These are phyloP conservation scores for Caenorhabditis sulstoni DNA, from an alignment of 2,888 invertebrate species.

Conservation along the genomic window DNA sequence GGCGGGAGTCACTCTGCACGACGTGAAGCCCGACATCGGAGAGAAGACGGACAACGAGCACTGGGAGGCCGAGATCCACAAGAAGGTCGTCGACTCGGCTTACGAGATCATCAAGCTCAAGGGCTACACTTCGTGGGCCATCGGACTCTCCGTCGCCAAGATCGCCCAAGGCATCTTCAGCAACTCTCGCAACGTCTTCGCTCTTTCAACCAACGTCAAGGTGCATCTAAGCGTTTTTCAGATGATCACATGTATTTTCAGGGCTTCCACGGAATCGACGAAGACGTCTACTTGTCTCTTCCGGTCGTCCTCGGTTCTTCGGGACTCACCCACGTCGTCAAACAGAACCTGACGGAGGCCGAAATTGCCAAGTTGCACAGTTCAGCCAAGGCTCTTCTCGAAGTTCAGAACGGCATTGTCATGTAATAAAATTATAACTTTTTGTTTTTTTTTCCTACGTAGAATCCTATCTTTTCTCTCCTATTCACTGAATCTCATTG, in stretches of 20 bases:
- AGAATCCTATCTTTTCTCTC: constrained; percentile 4
- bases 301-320: constrained; percentile 83
- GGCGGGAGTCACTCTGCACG: constrained; percentile 86
- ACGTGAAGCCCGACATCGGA: constrained; percentile 88
- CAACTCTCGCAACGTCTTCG: constrained; percentile 81
- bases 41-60: constrained; percentile 86
- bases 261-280: constrained; percentile 89
- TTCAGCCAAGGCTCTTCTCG: constrained; percentile 74
- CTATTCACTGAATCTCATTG: constrained; percentile 42
- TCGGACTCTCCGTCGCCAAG: constrained; percentile 81
- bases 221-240: not conserved
- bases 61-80: constrained; percentile 87
- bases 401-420: constrained; percentile 73
- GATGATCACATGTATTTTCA: not conserved
- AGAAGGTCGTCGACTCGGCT: constrained; percentile 89
- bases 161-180: constrained; percentile 81
- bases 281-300: constrained; percentile 90
- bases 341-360: constrained; percentile 71
- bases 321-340: constrained; percentile 77
- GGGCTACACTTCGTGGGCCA: constrained; percentile 83
- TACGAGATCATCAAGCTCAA: constrained; percentile 82
- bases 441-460: not conserved
- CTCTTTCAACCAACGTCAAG: constrained; percentile 81
- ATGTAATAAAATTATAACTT: constrained; percentile 44
- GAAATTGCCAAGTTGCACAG: constrained; percentile 75